Conservation (phyloP, 2,113 vertebrate species). For the Jacana jacana region DNA sequence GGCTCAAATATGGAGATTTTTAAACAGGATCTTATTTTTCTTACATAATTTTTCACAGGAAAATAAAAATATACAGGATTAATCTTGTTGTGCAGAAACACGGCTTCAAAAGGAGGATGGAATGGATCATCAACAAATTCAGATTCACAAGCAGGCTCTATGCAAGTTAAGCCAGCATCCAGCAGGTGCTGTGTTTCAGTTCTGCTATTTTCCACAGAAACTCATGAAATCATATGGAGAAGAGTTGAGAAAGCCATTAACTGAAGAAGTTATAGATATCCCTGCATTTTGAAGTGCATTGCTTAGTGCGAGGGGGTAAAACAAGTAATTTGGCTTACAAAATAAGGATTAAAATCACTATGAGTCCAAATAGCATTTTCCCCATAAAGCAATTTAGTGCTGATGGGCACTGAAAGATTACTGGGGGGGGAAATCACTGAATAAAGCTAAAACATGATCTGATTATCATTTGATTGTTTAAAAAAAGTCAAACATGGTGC, state of each 20-base stretch:
- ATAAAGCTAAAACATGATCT: constrained; percentile 18
- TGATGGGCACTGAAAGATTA: background rate
- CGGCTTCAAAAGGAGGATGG: background rate
- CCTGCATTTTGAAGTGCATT: background rate
- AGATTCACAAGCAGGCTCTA: background rate
- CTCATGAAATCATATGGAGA: background rate
- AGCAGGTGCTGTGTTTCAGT: background rate
- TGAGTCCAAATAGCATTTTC: background rate
- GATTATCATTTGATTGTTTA: constrained; percentile 9
- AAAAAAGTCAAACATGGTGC: background rate
- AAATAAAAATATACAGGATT: background rate
- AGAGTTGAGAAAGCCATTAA: background rate
- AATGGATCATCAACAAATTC: background rate
- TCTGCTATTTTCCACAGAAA: background rate
- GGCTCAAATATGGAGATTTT: background rate
- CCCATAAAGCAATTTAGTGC: background rate
- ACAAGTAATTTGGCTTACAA: background rate
- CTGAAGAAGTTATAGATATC: background rate
- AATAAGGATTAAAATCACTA: background rate
- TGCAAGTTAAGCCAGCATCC: background rate
- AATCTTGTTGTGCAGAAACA: background rate
- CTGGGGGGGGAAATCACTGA: background rate
- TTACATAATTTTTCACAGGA: too few species aligned
- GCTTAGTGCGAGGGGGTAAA: background rate
- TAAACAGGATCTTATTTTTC: background rate